phyloP scores from a whole-genome alignment of 2,888 invertebrate species.

The Xanthorhoe designata region DNA sequence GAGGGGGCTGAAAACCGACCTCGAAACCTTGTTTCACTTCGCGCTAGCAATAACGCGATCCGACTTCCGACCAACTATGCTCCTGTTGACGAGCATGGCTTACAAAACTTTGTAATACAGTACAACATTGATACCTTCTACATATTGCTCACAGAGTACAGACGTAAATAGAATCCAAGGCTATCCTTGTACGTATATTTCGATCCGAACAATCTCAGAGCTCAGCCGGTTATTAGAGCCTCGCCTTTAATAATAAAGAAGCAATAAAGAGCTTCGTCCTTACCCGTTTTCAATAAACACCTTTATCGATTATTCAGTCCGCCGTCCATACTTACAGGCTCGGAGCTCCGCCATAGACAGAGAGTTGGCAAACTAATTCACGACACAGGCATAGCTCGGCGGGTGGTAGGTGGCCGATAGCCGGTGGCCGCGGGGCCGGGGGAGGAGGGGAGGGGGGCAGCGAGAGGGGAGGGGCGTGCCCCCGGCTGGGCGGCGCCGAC shows the following conservation, averaged over 20 bases:
- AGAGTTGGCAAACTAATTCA: slow-evolving; percentile 85
- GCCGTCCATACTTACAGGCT: slow-evolving; percentile 84
- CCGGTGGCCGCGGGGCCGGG: slow-evolving; percentile 72
- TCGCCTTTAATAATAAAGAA: slow-evolving; percentile 80
- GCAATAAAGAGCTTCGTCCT: slow-evolving; percentile 82
- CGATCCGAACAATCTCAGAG: slow-evolving; percentile 29
- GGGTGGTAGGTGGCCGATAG: slow-evolving; percentile 82
- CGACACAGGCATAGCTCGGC: slow-evolving; percentile 84
- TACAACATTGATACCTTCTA: slow-evolving; percentile 2
- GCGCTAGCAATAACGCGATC: slow-evolving; percentile 27
- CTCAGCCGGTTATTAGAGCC: slow-evolving; percentile 53
- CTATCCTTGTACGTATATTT: slow-evolving; percentile 3
- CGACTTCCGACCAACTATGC: slow-evolving; percentile 30
- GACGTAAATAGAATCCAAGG: slow-evolving; percentile 21
- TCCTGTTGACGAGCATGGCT: slow-evolving; percentile 25
- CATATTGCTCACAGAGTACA: slow-evolving; percentile 18
- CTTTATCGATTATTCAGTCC: slow-evolving; percentile 85
- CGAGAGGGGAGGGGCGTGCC: slow-evolving; percentile 68
- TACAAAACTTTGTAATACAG: slow-evolving; percentile 25
- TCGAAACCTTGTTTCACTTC: slow-evolving; percentile 43
- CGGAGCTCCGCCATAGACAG: slow-evolving; percentile 84
- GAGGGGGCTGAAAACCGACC: slow-evolving; percentile 40
- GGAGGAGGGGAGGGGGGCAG: slow-evolving; percentile 47
- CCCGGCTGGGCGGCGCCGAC: slow-evolving; percentile 81
- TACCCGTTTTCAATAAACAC: slow-evolving; percentile 86